Evolutionary conservation across 2,113 vertebrate species (phyloP), one percentile per base, ranked within the genome.

Genomic region (Oophaga pumilio): DNA sequence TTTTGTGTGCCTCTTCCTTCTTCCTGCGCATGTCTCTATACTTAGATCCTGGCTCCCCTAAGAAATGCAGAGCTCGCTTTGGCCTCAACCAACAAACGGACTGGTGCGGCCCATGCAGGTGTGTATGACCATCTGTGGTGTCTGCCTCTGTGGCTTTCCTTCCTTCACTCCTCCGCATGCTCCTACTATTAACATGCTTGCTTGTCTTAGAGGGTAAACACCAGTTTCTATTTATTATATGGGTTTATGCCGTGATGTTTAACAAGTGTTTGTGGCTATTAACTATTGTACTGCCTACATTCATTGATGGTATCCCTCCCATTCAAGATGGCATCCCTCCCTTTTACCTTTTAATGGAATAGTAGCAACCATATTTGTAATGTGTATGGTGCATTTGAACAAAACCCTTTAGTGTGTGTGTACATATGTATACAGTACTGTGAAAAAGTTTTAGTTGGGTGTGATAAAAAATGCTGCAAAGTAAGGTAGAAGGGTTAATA

Each of bases 1-100:
- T 90, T 84, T 87, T 90, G 92, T 85, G 93, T 92, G 92, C 92
- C 93, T 93, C 93, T 90, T 94, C 90, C 91, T 92, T 93, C 94
- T 93, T 93, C 91, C 92, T 92, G 93, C 96, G 96, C 97, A 97
- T 95, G 93, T 94, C 93, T 91, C 94, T 96, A 94, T 93, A 93
- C 95, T 97, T 96, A 99, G 98, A 99, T 95, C 97, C 96, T 90
- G 97, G 97, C 95, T 99, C 97, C 92, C 98, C 97, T 97, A 99
- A 99, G 98, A 99, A 99, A 98, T 99, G 98, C 94, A 95, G 98
- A 94, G 98, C 98, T 96, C 98, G 97, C 96, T 99, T 99, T 94
- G 98, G 98, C 95, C 98, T 99, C 95, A 97, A 97, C 96, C 98
- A 99, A 97, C 98, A 99, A 96, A 99, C 94, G 93, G 97, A 99